Percentiles rank a stretch among this genome's conserved stretches.
These are phyloP conservation scores for Maniola jurtina DNA, from an alignment of 1,140 invertebrate species.

Conservation along the genomic window DNA sequence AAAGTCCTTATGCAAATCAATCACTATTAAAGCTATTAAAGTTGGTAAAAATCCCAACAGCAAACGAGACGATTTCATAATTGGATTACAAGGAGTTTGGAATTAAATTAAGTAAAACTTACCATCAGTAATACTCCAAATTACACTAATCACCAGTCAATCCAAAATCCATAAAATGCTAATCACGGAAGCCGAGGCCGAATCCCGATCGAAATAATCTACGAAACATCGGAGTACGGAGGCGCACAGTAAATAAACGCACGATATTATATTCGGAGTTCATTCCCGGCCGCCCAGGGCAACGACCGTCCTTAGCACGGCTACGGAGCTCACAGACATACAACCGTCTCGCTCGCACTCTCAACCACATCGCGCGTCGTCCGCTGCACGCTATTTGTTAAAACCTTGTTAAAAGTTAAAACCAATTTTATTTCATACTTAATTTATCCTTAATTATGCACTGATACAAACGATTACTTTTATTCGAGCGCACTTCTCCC, in stretches of 20 bases:
- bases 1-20: too few relatives aligned
- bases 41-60: too few relatives aligned
- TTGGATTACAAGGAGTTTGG: background rate
- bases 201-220: constrained; percentile 46
- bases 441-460: constrained; percentile 37
- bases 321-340: constrained; percentile 54
- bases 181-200: constrained; percentile 50
- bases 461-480: constrained; percentile 21
- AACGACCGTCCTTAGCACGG: constrained; percentile 75
- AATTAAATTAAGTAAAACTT: constrained; percentile 20
- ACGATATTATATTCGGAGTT: constrained; percentile 69
- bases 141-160: constrained; percentile 15
- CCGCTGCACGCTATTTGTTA: constrained; percentile 40
- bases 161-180: constrained; percentile 25
- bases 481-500: constrained; percentile 17
- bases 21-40: too few relatives aligned
- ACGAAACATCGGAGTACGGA: constrained; percentile 45
- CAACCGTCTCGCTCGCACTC: constrained; percentile 40
- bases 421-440: constrained; percentile 51
- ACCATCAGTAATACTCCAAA: constrained; percentile 21
- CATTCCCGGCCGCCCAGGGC: constrained; percentile 68
- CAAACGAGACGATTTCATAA: background rate
- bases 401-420: constrained; percentile 50
- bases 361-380: constrained; percentile 50
- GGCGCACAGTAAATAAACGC: constrained; percentile 67